Evolutionary conservation across 2,113 vertebrate species (phyloP).

Genomic region (Lathamus discolor): DNA sequence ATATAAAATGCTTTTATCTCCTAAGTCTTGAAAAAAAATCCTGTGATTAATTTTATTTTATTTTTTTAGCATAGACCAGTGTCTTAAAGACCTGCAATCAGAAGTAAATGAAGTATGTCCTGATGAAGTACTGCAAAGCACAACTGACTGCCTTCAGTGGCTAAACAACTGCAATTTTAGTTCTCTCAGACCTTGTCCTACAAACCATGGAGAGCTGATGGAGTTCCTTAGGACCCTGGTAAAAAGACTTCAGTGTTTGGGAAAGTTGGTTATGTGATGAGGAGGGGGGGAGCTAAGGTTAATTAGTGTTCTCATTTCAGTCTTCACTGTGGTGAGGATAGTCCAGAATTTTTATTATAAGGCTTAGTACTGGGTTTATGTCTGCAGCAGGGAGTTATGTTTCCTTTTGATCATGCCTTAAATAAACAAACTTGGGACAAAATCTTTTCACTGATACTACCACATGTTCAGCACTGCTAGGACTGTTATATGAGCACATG

Average conservation of each 20-base stretch:
- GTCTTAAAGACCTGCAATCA: conserved; percentile 83
- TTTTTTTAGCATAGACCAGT: conserved; percentile 83
- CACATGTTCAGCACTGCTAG: neutral
- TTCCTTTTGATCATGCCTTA: neutral
- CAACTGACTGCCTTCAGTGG: conserved; percentile 83
- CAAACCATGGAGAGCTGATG: conserved; percentile 79
- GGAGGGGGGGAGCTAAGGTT: neutral
- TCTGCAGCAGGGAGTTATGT: neutral
- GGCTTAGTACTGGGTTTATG: neutral
- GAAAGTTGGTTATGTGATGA: neutral
- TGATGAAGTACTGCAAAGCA: conserved; percentile 75
- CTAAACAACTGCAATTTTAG: conserved; percentile 74
- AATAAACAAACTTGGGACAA: neutral
- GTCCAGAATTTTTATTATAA: neutral
- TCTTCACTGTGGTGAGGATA: neutral
- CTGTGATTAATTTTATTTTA: neutral
- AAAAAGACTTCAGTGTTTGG: conserved; percentile 44
- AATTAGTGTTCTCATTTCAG: neutral
- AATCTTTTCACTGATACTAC: neutral
- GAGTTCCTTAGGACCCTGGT: conserved; percentile 91
- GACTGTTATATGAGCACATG: neutral
- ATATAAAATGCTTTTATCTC: neutral
- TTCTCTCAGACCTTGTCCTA: conserved; percentile 68
- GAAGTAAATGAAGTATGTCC: conserved; percentile 77
- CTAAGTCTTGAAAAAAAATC: neutral